Evolutionary conservation across 2,113 vertebrate genomes (phyloP).

Genomic region (Xiphophorus hellerii): DNA sequence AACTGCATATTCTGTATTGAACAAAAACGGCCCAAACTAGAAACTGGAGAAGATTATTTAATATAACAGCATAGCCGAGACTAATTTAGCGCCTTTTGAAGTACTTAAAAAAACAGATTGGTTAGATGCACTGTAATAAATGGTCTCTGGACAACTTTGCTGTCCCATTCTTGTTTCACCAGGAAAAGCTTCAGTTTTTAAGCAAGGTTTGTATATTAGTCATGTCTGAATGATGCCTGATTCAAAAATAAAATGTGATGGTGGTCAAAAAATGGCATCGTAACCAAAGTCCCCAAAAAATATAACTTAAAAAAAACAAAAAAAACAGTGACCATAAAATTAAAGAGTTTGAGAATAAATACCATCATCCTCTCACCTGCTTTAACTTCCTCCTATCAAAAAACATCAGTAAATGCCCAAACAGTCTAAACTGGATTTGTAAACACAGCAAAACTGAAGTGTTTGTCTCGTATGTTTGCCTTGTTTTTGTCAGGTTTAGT

Average conservation of each 20-base stretch:
- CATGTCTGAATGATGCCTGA: background rate
- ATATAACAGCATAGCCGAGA: background rate
- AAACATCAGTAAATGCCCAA: background rate
- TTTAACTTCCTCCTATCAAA: background rate
- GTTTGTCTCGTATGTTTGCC: too few species aligned
- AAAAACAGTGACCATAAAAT: background rate
- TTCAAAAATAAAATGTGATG: background rate
- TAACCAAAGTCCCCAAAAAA: background rate
- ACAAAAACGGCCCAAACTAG: background rate
- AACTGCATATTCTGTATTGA: constrained; percentile 1
- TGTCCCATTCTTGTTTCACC: background rate
- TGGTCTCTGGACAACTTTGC: background rate
- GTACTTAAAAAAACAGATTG: background rate
- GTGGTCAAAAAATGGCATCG: background rate
- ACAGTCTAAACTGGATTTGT: background rate
- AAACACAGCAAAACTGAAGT: background rate
- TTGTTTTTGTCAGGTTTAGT: too few species aligned
- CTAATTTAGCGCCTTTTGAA: background rate
- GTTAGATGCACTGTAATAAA: background rate
- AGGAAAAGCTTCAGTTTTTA: background rate
- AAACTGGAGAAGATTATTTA: background rate
- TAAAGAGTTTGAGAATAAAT: background rate
- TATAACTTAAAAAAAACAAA: background rate
- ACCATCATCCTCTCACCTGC: background rate
- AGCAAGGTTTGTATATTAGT: background rate